These are phyloP conservation scores for Merodon equestris DNA, from an alignment of 2,888 invertebrate species.

Conservation along the genomic window DNA sequence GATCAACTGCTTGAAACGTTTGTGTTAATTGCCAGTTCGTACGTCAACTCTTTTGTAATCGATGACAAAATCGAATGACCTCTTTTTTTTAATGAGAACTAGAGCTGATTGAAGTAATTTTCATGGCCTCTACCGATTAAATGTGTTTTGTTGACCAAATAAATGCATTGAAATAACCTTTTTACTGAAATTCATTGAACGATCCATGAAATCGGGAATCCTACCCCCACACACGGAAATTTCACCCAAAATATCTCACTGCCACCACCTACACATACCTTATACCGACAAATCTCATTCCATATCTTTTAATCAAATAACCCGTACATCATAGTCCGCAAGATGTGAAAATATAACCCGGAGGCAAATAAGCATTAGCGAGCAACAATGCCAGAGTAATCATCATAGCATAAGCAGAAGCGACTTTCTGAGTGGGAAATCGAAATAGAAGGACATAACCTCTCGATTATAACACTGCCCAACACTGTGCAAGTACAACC, in stretches of 20 bases:
- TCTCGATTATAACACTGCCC: conserved; percentile 15
- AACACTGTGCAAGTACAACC: conserved; percentile 11
- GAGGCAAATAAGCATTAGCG: conserved; percentile 41
- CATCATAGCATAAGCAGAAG: conserved; percentile 50
- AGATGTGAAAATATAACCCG: conserved; percentile 29
- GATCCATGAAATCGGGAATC: background rate
- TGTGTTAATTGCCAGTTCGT: too few species aligned
- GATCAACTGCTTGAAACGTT: too few species aligned
- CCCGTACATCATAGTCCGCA: conserved; percentile 36
- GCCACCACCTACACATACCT: conserved; percentile 18
- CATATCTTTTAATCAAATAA: conserved; percentile 42
- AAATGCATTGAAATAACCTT: too few species aligned
- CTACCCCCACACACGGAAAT: background rate
- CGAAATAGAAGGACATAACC: conserved; percentile 57
- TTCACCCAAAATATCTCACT: conserved; percentile 16
- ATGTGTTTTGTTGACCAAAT: too few species aligned
- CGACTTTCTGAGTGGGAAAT: conserved; percentile 38
- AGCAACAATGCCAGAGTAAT: conserved; percentile 46
- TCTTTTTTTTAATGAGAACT: too few species aligned
- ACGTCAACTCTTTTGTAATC: too few species aligned
- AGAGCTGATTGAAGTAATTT: too few species aligned
- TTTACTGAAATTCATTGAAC: background rate
- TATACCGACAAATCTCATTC: conserved; percentile 49
- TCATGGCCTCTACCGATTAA: too few species aligned
- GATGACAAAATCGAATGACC: too few species aligned